Percentiles rank a stretch among this genome's conserved stretches.
These are phyloP conservation scores for Drosophila neonasuta DNA, from an alignment of 2,888 invertebrate genomes.

Conservation along the genomic window DNA sequence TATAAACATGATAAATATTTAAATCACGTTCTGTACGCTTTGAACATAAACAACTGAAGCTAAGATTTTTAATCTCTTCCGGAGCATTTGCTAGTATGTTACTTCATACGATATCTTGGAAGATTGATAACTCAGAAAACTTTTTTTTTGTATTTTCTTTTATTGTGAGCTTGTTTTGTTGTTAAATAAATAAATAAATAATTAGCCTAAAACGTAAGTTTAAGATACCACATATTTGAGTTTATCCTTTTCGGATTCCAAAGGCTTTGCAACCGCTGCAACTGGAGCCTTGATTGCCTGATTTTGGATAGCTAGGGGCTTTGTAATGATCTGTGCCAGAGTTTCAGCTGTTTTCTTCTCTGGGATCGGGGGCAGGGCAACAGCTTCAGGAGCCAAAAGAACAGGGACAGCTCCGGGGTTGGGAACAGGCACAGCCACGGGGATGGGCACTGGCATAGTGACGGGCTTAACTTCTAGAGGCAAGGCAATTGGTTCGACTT, in stretches of 20 bases:
- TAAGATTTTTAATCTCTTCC: too few species aligned
- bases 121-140: too few species aligned
- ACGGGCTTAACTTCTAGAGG: constrained; percentile 16
- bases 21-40: too few species aligned
- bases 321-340: neutral
- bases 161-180: constrained; percentile 14
- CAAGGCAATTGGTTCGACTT: constrained; percentile 14
- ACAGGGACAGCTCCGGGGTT: constrained; percentile 16
- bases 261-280: constrained; percentile 15
- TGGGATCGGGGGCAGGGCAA: constrained; percentile 59
- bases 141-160: constrained; percentile 1
- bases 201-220: constrained; percentile 24
- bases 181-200: constrained; percentile 33
- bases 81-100: too few species aligned
- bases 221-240: constrained; percentile 59
- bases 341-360: constrained; percentile 34
- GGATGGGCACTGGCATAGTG: constrained; percentile 7
- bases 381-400: constrained; percentile 19
- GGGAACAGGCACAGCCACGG: constrained; percentile 1
- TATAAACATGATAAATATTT: too few species aligned
- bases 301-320: neutral
- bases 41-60: too few species aligned
- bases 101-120: too few species aligned
- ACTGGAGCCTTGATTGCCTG: neutral
- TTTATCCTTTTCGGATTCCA: constrained; percentile 46